Conservation (phyloP, 2,797 vertebrate species). For the Chaetophractus vellerosus region DNA sequence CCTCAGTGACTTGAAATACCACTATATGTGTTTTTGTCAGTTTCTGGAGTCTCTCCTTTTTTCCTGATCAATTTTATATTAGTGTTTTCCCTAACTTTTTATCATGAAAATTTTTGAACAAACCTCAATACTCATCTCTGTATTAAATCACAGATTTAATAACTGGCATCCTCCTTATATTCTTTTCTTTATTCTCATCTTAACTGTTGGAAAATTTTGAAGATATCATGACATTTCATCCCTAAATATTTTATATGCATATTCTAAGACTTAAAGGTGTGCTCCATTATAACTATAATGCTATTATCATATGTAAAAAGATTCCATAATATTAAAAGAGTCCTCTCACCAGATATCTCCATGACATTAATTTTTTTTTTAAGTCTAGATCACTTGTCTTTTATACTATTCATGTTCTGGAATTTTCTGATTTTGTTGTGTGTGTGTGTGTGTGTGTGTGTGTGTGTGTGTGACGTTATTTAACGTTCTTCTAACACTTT, state of each 20-base stretch:
- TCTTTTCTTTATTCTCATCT: background rate
- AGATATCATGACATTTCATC: background rate
- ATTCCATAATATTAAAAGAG: background rate
- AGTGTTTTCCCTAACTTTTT: slow-evolving; percentile 20
- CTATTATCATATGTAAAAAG: background rate
- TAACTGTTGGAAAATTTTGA: slow-evolving; percentile 22
- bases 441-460: background rate
- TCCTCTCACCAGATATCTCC: background rate
- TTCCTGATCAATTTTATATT: background rate
- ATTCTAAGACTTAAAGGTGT: background rate
- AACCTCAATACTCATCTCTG: background rate
- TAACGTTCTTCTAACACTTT: slow-evolving; percentile 19
- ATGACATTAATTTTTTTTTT: background rate
- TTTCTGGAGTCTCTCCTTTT: background rate
- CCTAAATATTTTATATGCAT: slow-evolving; percentile 11
- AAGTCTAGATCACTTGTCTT: background rate
- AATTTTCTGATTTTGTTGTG: slow-evolving; percentile 38
- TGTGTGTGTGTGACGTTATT: no score
- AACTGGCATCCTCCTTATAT: background rate
- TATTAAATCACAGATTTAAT: background rate
- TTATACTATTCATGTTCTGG: background rate
- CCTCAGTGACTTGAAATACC: background rate
- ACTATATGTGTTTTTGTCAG: background rate
- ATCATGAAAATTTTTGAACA: background rate
- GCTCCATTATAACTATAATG: background rate